These are phyloP conservation scores for Anomalospiza imberbis DNA, from an alignment of 2,797 vertebrate species.

Conservation along the genomic window DNA sequence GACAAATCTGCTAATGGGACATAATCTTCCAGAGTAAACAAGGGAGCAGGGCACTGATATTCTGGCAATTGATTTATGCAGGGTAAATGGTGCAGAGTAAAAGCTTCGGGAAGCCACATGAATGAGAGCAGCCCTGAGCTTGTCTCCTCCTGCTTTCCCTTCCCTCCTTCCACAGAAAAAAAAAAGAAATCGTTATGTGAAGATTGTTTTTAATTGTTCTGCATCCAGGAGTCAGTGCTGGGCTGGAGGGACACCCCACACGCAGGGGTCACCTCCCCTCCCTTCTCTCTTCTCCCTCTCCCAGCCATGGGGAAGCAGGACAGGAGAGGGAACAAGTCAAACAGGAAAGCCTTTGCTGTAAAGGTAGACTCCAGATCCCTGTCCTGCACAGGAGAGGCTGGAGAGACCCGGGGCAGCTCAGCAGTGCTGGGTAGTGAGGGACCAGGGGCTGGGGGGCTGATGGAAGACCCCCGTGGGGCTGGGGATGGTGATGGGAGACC, in stretches of 20 bases:
- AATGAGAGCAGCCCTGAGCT: neutral
- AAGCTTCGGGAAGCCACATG: constrained; percentile 7
- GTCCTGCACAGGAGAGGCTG: neutral
- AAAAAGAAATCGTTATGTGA: neutral
- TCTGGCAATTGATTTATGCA: constrained; percentile 55
- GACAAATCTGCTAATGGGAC: constrained; percentile 63
- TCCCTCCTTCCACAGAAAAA: neutral
- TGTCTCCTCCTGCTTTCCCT: neutral
- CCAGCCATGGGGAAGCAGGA: neutral
- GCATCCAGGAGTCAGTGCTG: neutral
- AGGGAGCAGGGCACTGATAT: constrained; percentile 45
- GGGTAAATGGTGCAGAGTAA: constrained; percentile 55
- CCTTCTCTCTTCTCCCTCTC: neutral
- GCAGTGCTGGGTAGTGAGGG: rapidly evolving
- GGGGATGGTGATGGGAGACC: rapidly evolving
- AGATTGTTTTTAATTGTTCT: neutral
- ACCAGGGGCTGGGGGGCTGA: rapidly evolving
- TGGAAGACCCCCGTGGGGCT: too few species aligned
- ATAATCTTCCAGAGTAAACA: constrained; percentile 59
- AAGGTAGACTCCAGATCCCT: neutral
- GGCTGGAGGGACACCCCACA: neutral
- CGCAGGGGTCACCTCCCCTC: neutral
- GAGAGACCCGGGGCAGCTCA: rapidly evolving
- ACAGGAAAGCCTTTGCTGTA: neutral
- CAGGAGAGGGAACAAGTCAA: neutral